These are phyloP conservation scores for Cotesia typhae DNA, from an alignment of 1,140 invertebrate species.

Conservation along the genomic window DNA sequence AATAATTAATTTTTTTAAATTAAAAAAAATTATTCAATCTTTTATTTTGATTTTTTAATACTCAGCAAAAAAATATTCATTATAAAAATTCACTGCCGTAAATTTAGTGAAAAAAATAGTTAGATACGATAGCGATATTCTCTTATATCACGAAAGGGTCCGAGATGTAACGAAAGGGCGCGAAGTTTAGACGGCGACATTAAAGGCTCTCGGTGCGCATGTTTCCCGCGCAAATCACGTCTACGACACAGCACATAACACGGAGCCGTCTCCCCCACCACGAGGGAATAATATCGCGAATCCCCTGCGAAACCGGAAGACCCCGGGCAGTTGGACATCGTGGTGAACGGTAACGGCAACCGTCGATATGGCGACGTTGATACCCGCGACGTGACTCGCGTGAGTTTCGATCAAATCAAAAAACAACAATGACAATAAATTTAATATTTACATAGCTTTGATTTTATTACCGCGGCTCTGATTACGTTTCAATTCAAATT, in stretches of 20 bases:
- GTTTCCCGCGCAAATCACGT: conserved; percentile 56
- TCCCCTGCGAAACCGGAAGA: conserved; percentile 60
- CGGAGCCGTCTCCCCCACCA: conserved; percentile 31
- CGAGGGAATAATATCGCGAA: conserved; percentile 35
- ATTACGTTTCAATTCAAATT: too few species aligned
- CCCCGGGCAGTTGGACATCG: conserved; percentile 61
- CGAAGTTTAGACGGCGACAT: neutral
- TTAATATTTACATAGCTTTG: too few species aligned
- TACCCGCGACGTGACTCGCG: conserved; percentile 13
- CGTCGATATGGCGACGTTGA: conserved; percentile 39
- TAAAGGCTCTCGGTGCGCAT: conserved; percentile 43
- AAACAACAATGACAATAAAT: too few species aligned
- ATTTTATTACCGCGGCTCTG: too few species aligned
- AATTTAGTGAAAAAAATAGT: too few species aligned
- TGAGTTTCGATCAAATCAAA: neutral
- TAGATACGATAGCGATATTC: neutral
- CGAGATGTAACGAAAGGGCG: conserved; percentile 18
- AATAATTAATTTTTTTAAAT: too few species aligned
- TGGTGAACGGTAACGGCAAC: conserved; percentile 60
- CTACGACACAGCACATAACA: conserved; percentile 31
- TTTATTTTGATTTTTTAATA: too few species aligned
- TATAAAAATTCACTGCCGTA: too few species aligned
- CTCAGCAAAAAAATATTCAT: too few species aligned
- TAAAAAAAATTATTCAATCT: too few species aligned
- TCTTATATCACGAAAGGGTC: conserved; percentile 5